A percentile compares a stretch with the other conserved stretches of the same genome.
Conservation (phyloP, 1,140 invertebrate genomes). For the Hylyphantes graminicola region DNA sequence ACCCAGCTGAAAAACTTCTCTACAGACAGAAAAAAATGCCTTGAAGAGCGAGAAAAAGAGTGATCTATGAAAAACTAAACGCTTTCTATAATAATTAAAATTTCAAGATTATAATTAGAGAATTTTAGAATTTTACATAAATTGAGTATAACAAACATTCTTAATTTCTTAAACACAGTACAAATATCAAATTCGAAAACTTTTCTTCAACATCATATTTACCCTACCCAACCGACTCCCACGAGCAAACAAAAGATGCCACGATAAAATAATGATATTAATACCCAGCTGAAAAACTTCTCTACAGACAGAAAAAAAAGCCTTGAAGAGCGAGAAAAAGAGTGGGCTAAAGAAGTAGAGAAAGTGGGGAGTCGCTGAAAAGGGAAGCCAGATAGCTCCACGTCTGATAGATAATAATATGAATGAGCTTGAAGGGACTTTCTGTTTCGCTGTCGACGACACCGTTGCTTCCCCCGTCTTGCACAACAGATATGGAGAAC, state of each 20-base stretch:
- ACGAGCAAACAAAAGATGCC: background rate
- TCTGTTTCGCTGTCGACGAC: slow-evolving; percentile 30
- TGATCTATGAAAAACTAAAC: background rate
- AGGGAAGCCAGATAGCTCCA: slow-evolving; percentile 56
- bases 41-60: slow-evolving; percentile 19
- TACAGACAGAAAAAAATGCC: slow-evolving; percentile 2
- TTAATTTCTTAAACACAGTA: too few species aligned
- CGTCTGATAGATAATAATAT: slow-evolving; percentile 59
- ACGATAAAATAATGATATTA: too few species aligned
- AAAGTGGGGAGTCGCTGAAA: slow-evolving; percentile 33
- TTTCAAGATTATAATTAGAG: too few species aligned
- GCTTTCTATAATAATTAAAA: too few species aligned
- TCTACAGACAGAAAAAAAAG: slow-evolving; percentile 6
- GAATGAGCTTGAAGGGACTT: slow-evolving; percentile 49
- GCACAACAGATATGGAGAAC: too few species aligned
- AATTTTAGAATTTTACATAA: too few species aligned
- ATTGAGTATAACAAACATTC: too few species aligned
- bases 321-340: slow-evolving; percentile 17
- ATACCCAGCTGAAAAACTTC: too few species aligned
- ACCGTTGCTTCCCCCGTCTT: background rate
- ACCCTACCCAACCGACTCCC: background rate
- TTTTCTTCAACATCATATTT: too few species aligned
- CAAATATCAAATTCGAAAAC: too few species aligned
- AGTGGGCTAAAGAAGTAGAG: background rate
- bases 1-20: too few species aligned